Conservation (phyloP, 2,888 invertebrate genomes). For the Dioctria linearis region DNA sequence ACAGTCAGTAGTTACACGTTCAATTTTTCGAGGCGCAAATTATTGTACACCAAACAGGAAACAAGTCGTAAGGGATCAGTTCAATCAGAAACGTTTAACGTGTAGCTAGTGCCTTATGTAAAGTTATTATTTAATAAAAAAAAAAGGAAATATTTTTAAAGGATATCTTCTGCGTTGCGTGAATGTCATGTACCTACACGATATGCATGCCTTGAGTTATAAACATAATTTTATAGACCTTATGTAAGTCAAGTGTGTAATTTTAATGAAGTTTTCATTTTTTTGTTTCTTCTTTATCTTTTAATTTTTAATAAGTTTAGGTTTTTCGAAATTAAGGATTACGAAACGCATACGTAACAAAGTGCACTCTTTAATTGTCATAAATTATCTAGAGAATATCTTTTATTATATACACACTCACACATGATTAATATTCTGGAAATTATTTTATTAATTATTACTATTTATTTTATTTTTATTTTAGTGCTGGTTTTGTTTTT, state of each 20-base stretch:
- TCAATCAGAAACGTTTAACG: constrained; percentile 62
- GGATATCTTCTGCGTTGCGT: constrained; percentile 35
- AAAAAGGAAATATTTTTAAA: constrained; percentile 36
- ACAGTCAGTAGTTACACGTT: constrained; percentile 70
- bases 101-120: constrained; percentile 71
- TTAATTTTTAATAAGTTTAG: background rate
- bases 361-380: constrained; percentile 11
- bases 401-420: background rate
- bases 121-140: constrained; percentile 44
- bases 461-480: background rate
- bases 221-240: background rate
- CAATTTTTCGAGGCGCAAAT: constrained; percentile 42
- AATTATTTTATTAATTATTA: background rate
- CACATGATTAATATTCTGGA: background rate
- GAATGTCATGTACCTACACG: constrained; percentile 41
- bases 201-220: constrained; percentile 41
- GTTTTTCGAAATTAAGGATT: constrained; percentile 34
- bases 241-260: constrained; percentile 26
- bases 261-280: constrained; percentile 18
- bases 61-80: constrained; percentile 31
- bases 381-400: background rate
- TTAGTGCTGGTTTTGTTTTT: constrained; percentile 18
- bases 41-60: constrained; percentile 55
- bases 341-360: constrained; percentile 50
- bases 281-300: too few relatives aligned